phyloP scores from a whole-genome alignment of 2,888 invertebrate species.

The Phasia obesa region DNA sequence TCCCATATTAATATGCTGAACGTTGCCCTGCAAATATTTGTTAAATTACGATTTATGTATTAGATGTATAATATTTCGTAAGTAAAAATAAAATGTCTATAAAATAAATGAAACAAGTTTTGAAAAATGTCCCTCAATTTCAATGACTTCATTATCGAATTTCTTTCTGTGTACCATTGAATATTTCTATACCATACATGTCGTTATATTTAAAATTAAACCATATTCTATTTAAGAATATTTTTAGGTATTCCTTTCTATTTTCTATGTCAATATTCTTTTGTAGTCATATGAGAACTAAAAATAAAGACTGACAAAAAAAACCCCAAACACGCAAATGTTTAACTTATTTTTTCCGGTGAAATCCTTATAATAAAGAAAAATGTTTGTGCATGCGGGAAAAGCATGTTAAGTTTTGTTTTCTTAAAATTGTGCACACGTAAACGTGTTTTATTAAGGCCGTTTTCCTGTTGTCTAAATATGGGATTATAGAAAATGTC shows the following conservation, averaged over 20 bases:
- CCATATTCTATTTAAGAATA: conserved; percentile 39
- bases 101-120: no score
- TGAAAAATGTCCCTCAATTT: not conserved
- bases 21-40: no score
- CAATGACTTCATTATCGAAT: not conserved
- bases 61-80: no score
- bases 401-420: not conserved
- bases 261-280: conserved; percentile 54
- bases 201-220: conserved; percentile 30
- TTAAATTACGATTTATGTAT: no score
- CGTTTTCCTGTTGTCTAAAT: conserved; percentile 26
- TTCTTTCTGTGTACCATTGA: conserved; percentile 1
- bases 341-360: conserved; percentile 19
- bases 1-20: no score
- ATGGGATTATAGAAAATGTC: conserved; percentile 26
- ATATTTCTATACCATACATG: not conserved
- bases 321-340: conserved; percentile 11
- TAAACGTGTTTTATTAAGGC: conserved; percentile 39
- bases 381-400: conserved; percentile 16
- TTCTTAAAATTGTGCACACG: not conserved
- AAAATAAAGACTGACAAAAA: not conserved
- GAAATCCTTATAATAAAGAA: conserved; percentile 28
- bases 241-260: conserved; percentile 18
- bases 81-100: no score
- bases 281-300: conserved; percentile 18